Percentiles rank a stretch among this genome's conserved stretches.
Evolutionary conservation across 2,888 invertebrate species (phyloP).

Genomic region (Agrenia bidenticulata): DNA sequence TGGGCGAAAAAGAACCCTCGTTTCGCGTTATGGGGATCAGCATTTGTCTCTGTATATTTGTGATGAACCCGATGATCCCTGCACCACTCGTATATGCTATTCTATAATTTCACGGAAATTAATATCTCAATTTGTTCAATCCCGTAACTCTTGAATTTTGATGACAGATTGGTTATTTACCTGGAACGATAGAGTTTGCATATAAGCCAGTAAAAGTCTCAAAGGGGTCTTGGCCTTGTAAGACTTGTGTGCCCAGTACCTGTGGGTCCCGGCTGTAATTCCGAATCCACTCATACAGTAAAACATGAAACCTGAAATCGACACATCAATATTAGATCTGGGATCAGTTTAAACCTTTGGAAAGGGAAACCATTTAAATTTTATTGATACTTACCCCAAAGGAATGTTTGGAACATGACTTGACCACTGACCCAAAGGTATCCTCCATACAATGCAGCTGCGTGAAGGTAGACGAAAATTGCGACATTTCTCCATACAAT

Average conservation of each 20-base stretch:
- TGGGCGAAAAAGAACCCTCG: constrained; percentile 95
- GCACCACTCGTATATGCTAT: constrained; percentile 84
- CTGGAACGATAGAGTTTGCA: constrained; percentile 90
- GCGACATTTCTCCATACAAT: constrained; percentile 82
- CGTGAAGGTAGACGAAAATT: constrained; percentile 72
- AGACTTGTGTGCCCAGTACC: constrained; percentile 92
- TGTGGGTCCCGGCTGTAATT: constrained; percentile 96
- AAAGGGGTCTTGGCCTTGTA: constrained; percentile 94
- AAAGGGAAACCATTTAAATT: background rate
- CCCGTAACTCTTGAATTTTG: no score
- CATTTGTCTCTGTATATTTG: constrained; percentile 73
- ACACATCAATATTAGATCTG: background rate
- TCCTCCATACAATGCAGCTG: constrained; percentile 73
- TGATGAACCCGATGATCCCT: constrained; percentile 76
- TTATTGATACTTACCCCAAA: constrained; percentile 44
- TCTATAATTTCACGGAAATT: constrained; percentile 60
- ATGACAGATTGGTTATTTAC: constrained; percentile 62
- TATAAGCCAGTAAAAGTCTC: constrained; percentile 72
- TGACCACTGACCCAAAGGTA: constrained; percentile 65
- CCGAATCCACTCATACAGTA: constrained; percentile 82
- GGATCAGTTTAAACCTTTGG: no score
- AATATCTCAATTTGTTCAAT: background rate
- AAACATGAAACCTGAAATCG: constrained; percentile 68
- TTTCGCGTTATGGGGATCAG: constrained; percentile 79
- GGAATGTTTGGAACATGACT: constrained; percentile 50